Percentiles rank a stretch among this genome's conserved stretches.
Conservation (phyloP, 2,888 invertebrate genomes). For the Tetheella fluctuosa region DNA sequence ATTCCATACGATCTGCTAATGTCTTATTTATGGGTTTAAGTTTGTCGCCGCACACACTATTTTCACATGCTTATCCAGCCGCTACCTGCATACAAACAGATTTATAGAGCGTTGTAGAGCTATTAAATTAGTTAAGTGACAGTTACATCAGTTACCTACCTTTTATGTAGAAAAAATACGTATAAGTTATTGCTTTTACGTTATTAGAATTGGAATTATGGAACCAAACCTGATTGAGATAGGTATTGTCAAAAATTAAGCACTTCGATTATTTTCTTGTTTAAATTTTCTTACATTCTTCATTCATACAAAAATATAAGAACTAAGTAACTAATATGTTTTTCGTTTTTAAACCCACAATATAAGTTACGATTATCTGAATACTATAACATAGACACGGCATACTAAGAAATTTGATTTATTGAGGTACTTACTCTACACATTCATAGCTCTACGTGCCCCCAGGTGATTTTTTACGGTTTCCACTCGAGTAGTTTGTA, state of each 20-base stretch:
- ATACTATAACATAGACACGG: background rate
- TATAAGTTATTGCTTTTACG: too few relatives aligned
- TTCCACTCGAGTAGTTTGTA: conserved; percentile 80
- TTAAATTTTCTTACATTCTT: too few relatives aligned
- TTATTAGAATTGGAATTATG: too few relatives aligned
- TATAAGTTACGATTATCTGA: background rate
- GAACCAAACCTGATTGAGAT: background rate
- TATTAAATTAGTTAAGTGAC: conserved; percentile 23
- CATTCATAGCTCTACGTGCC: conserved; percentile 43
- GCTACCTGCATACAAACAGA: conserved; percentile 65
- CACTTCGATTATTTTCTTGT: too few relatives aligned
- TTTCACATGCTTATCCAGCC: conserved; percentile 76
- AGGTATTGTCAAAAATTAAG: background rate
- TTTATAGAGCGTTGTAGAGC: conserved; percentile 48
- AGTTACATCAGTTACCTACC: conserved; percentile 5
- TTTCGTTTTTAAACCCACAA: too few relatives aligned
- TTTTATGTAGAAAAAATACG: background rate
- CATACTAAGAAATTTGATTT: background rate
- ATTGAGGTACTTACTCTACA: conserved; percentile 19
- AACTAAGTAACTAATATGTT: too few relatives aligned
- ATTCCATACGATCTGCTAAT: conserved; percentile 76
- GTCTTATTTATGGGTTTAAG: conserved; percentile 79
- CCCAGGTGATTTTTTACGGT: conserved; percentile 71
- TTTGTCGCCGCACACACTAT: conserved; percentile 65
- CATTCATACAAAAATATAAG: too few relatives aligned